Percentiles rank a stretch among this genome's conserved stretches.
Conservation (phyloP, 2,888 invertebrate species). For the Clitarchus hookeri region DNA sequence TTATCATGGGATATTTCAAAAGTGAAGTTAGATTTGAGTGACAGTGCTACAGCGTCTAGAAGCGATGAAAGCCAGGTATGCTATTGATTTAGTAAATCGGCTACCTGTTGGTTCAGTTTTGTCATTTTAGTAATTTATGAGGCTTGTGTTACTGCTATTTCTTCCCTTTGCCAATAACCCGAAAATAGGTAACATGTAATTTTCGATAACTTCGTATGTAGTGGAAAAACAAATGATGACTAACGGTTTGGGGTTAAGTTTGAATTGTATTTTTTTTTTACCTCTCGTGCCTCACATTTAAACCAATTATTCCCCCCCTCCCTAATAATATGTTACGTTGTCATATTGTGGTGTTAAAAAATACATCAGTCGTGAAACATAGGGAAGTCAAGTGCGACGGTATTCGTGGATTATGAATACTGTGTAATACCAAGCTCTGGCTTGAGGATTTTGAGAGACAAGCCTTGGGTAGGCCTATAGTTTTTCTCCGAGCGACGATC, state of each 20-base stretch:
- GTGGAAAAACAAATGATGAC: not conserved
- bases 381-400: too few relatives aligned
- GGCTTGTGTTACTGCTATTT: not conserved
- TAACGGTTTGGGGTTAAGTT: not conserved
- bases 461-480: too few relatives aligned
- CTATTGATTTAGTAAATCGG: not conserved
- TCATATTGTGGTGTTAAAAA: too few relatives aligned
- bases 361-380: too few relatives aligned
- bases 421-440: too few relatives aligned
- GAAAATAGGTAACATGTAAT: not conserved
- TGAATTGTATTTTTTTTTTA: not conserved
- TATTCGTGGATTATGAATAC: too few relatives aligned
- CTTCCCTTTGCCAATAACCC: not conserved
- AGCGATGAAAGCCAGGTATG: conserved; percentile 42
- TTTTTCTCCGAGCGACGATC: too few relatives aligned
- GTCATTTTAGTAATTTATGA: not conserved
- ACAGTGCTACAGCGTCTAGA: conserved; percentile 36
- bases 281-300: too few relatives aligned
- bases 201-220: not conserved
- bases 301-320: too few relatives aligned
- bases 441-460: too few relatives aligned
- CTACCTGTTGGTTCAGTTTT: not conserved
- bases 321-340: too few relatives aligned
- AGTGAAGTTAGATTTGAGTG: conserved; percentile 37
- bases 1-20: conserved; percentile 35